Conservation (phyloP, 2,797 vertebrate species). For the Fratercula arctica region DNA sequence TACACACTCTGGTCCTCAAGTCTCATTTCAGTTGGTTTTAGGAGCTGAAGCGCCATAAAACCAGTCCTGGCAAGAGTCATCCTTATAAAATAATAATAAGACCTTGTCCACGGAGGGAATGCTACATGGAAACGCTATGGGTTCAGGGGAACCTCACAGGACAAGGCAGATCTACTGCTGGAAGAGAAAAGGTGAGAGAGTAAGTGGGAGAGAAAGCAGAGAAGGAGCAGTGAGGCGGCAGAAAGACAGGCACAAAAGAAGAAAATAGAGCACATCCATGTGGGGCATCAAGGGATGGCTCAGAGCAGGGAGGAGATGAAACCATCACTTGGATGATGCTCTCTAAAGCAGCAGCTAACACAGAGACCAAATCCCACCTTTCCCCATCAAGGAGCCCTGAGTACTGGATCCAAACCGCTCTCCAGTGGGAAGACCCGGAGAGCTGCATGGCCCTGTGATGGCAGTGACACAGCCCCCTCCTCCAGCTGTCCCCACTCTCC, state of each 20-base stretch:
- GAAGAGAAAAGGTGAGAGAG: neutral
- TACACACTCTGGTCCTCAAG: neutral
- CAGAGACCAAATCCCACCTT: neutral
- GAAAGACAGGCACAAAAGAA: neutral
- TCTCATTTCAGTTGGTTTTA: neutral
- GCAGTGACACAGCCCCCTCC: neutral
- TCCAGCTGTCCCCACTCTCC: neutral
- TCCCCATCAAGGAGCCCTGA: neutral
- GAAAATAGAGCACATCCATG: neutral
- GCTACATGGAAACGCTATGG: accelerated
- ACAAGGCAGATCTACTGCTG: neutral
- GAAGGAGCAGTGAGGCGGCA: neutral
- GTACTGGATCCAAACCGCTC: neutral
- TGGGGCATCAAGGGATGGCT: neutral
- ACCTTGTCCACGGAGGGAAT: accelerated
- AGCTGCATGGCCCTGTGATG: accelerated
- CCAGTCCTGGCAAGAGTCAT: neutral
- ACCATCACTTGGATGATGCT: accelerated
- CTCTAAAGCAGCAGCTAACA: neutral
- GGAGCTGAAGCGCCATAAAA: neutral
- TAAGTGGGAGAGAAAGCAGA: neutral
- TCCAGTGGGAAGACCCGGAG: accelerated
- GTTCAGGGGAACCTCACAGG: neutral
- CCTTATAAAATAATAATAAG: accelerated
- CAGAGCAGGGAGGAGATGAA: neutral